Evolutionary conservation across 2,888 invertebrate species (phyloP), one percentile per base, ranked within the genome.

Genomic region (Chalcosyrphus nemorum): DNA sequence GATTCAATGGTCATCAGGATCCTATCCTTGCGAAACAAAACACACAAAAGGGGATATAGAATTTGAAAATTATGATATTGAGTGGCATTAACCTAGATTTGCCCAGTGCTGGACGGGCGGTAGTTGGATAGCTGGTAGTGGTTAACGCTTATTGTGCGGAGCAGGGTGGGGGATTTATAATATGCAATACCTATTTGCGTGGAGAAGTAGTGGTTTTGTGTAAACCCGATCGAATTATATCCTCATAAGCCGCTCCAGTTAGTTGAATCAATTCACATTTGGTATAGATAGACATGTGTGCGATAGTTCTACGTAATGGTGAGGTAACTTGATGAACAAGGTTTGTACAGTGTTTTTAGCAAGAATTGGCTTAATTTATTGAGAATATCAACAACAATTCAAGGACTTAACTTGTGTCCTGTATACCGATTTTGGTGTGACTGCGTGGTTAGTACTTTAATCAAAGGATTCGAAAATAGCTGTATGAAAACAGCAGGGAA

Each of bases 181-280:
- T n/a, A n/a, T n/a, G n/a, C n/a, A n/a, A n/a, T n/a, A n/a, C n/a
- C n/a, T n/a, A n/a, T n/a, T n/a, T n/a, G n/a, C 15, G 47, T 27
- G 56, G 21, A 56, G 29, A n/a, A 65, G 71, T 27, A 38, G 43
- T 57, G 81, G 76, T 76, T 71, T 63, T 43, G 19, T 57, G 57
- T 21, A 76, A 78, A 76, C 71, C 76, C 76, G 81, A 65, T 81
- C 52, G 47, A 61, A 71, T 81, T 52, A 71, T 81, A 81, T 76
- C 81, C 65, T 35, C 38, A 43, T 57, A 71, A 66, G n/a, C 70
- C 52, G 57, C n/a, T 35, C 71, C 52, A 65, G 76, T 61, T 45
- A 43, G 70, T 52, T 52, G 57, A 81, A 75, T 70, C 80, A 74
- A 76, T 76, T 76, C 43, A 54, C 65, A 45, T 74, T 74, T 27